These are phyloP conservation scores for Zaprionus inermis DNA, from an alignment of 1,140 invertebrate species.

Conservation along the genomic window DNA sequence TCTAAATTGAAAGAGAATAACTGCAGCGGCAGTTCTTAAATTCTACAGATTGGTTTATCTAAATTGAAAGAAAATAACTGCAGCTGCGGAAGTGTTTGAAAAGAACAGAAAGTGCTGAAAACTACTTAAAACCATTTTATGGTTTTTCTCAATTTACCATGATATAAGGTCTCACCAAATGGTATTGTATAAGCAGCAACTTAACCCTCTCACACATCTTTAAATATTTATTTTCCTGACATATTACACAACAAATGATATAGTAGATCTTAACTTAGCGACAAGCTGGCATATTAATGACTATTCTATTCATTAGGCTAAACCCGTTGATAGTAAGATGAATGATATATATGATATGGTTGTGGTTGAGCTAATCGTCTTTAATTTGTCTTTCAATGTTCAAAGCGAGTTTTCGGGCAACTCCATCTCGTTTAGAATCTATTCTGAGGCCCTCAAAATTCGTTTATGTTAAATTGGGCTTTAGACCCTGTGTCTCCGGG, in stretches of 20 bases:
- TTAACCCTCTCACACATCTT: not conserved
- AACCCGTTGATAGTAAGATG: constrained; percentile 7
- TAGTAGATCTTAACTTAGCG: not conserved
- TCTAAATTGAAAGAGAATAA: not conserved
- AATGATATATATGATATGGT: constrained; percentile 8
- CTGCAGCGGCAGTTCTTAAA: not conserved
- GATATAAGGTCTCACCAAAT: not conserved
- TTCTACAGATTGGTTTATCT: not conserved
- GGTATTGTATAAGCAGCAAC: not conserved
- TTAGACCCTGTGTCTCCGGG: constrained; percentile 3
- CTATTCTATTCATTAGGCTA: constrained; percentile 15
- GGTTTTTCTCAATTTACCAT: not conserved
- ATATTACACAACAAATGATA: constrained; percentile 1
- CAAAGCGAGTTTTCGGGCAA: constrained; percentile 11
- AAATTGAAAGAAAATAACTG: not conserved
- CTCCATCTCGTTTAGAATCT: not conserved
- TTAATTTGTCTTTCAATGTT: constrained; percentile 27
- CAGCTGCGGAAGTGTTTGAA: not conserved
- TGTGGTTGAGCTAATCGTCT: constrained; percentile 18
- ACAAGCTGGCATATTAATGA: constrained; percentile 16
- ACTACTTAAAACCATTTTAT: not conserved
- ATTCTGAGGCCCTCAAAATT: constrained; percentile 7
- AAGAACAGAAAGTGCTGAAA: not conserved
- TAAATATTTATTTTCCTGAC: constrained; percentile 12
- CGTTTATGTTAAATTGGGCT: constrained; percentile 4